Evolutionary conservation across 2,888 invertebrate genomes (phyloP).

Genomic region (Notodonta ziczac): DNA sequence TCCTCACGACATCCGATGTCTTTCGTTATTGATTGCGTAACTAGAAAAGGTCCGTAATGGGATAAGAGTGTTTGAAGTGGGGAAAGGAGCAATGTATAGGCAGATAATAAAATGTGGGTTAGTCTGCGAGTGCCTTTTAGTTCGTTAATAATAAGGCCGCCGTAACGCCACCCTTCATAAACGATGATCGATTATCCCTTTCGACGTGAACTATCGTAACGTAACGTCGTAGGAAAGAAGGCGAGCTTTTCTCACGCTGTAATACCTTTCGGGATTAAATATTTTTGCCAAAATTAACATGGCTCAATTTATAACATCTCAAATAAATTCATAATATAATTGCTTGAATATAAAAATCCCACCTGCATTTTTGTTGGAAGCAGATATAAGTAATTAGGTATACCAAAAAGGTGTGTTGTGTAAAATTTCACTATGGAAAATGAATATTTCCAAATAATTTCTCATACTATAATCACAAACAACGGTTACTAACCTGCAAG

Average conservation of each 20-base stretch:
- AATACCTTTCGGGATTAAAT: no score
- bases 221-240: not conserved
- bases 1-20: constrained; percentile 15
- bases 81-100: constrained; percentile 33
- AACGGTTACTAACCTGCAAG: no score
- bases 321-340: no score
- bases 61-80: constrained; percentile 39
- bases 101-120: constrained; percentile 34
- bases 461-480: no score
- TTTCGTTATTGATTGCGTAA: constrained; percentile 39
- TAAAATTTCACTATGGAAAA: no score
- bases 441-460: no score
- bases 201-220: constrained; percentile 13
- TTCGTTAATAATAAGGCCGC: constrained; percentile 27
- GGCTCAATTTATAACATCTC: no score
- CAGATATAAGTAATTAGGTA: no score
- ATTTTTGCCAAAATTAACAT: not conserved
- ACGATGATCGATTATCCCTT: constrained; percentile 39
- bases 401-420: no score
- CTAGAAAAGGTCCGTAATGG: constrained; percentile 39
- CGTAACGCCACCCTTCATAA: constrained; percentile 30
- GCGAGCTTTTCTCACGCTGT: not conserved
- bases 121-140: constrained; percentile 22
- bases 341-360: no score
- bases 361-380: no score